Percentiles rank a stretch among this genome's conserved stretches.
These are phyloP conservation scores for Dromiciops gliroides DNA, from an alignment of 2,113 vertebrate species.

Conservation along the genomic window DNA sequence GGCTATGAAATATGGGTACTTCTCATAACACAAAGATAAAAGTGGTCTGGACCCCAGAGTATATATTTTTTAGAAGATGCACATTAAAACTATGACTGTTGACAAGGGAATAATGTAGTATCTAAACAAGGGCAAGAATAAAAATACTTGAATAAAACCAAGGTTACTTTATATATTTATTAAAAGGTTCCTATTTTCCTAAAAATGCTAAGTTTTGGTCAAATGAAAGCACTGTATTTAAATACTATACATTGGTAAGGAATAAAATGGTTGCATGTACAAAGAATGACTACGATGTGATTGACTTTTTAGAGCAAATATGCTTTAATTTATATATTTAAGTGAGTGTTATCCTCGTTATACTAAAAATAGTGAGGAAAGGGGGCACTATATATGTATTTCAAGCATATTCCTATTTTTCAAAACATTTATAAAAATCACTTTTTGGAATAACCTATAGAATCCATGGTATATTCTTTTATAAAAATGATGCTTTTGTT, in stretches of 20 bases:
- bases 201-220: slow-evolving; percentile 47
- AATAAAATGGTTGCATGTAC: not conserved
- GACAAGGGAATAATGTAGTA: slow-evolving; percentile 66
- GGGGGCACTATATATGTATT: not conserved
- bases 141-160: slow-evolving; percentile 53
- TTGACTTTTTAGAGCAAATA: slow-evolving; percentile 39
- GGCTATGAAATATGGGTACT: slow-evolving; percentile 76
- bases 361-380: not conserved
- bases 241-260: slow-evolving; percentile 46
- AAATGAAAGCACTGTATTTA: slow-evolving; percentile 35
- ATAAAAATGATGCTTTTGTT: not conserved
- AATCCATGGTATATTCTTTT: slow-evolving; percentile 16
- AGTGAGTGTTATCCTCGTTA: slow-evolving; percentile 5
- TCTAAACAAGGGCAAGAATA: slow-evolving; percentile 51
- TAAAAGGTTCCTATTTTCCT: slow-evolving; percentile 43
- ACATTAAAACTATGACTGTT: slow-evolving; percentile 68
- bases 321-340: slow-evolving; percentile 43
- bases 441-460: slow-evolving; percentile 29
- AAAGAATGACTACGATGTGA: slow-evolving; percentile 15
- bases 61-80: slow-evolving; percentile 63
- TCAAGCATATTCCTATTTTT: not conserved
- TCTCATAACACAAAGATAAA: slow-evolving; percentile 75
- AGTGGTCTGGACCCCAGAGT: slow-evolving; percentile 69
- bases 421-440: slow-evolving; percentile 31
- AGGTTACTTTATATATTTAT: slow-evolving; percentile 61